These are phyloP conservation scores for Parasteatoda tepidariorum DNA, from an alignment of 1,140 invertebrate genomes.

Conservation along the genomic window DNA sequence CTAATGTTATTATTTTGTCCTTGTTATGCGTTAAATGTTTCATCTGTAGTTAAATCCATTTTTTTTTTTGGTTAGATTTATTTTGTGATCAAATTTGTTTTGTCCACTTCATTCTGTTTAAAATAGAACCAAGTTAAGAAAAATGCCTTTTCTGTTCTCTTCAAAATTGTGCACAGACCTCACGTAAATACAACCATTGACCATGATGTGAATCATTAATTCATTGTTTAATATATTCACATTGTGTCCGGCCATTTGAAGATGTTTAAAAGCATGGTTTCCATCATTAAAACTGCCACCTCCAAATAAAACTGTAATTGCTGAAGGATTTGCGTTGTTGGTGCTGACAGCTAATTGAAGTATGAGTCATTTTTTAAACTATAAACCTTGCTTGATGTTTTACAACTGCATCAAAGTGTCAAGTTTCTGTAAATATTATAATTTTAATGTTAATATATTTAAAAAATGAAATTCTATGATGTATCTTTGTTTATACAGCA, in stretches of 20 bases:
- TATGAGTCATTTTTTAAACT: background rate
- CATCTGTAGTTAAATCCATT: background rate
- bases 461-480: background rate
- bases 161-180: constrained; percentile 43
- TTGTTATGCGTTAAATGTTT: background rate
- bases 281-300: constrained; percentile 43
- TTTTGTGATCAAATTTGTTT: background rate
- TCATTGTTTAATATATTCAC: constrained; percentile 40
- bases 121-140: no score
- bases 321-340: background rate
- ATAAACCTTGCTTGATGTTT: constrained; percentile 12
- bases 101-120: background rate
- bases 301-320: constrained; percentile 19
- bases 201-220: constrained; percentile 28
- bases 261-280: constrained; percentile 37
- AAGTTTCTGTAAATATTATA: constrained; percentile 40
- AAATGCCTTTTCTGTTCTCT: background rate
- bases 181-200: constrained; percentile 20
- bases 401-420: constrained; percentile 7
- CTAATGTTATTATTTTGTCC: background rate
- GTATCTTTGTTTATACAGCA: background rate
- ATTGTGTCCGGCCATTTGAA: constrained; percentile 51
- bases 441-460: constrained; percentile 24
- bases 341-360: constrained; percentile 18
- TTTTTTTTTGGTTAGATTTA: background rate